These are phyloP conservation scores for Ochotona princeps DNA, from an alignment of 2,113 vertebrate species.

Conservation along the genomic window DNA sequence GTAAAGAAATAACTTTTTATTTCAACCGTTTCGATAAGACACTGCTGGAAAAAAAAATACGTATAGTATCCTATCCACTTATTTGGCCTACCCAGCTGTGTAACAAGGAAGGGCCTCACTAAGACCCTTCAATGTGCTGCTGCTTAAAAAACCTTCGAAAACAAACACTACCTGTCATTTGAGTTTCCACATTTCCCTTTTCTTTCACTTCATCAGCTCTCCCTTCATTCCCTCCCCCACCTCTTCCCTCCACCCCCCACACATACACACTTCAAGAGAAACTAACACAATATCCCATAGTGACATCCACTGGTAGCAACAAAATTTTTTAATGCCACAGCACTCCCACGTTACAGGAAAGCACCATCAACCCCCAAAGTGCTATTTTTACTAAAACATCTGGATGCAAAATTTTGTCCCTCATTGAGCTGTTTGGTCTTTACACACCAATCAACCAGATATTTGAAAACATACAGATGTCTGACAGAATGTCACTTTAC, in stretches of 20 bases:
- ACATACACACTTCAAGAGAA: slow-evolving; percentile 60
- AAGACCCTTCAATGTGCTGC: slow-evolving; percentile 37
- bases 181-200: slow-evolving; percentile 40
- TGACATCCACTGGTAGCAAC: slow-evolving; percentile 81
- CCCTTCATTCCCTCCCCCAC: neutral
- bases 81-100: slow-evolving; percentile 27
- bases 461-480: slow-evolving; percentile 63
- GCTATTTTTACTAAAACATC: slow-evolving; percentile 64
- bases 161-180: slow-evolving; percentile 20
- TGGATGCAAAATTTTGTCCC: slow-evolving; percentile 36
- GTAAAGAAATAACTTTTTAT: slow-evolving; percentile 70
- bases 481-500: slow-evolving; percentile 57
- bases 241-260: neutral
- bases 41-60: slow-evolving; percentile 60
- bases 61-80: slow-evolving; percentile 52
- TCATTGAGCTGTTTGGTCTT: slow-evolving; percentile 42
- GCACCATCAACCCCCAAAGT: slow-evolving; percentile 22
- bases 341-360: slow-evolving; percentile 49
- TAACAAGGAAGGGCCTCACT: slow-evolving; percentile 42
- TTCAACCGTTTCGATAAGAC: slow-evolving; percentile 74
- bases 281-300: slow-evolving; percentile 71
- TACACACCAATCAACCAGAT: slow-evolving; percentile 60
- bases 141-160: neutral
- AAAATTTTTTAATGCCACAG: slow-evolving; percentile 47
- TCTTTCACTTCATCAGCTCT: neutral